Base-by-base conservation (phyloP, 2,113 vertebrate genomes). In the Kryptolebias marmoratus region DNA sequence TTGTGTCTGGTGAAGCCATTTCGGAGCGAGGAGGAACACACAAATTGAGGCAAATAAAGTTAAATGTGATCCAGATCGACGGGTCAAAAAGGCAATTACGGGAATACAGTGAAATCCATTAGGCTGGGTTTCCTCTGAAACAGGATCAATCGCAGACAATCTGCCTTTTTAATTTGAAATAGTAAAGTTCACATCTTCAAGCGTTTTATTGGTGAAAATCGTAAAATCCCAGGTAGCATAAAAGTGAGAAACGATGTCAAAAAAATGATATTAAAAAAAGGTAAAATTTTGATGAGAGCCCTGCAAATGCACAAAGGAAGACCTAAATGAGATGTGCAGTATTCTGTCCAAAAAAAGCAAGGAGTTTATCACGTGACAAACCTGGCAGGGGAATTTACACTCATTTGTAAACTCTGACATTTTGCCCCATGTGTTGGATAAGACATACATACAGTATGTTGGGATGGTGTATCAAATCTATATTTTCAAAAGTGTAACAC, bases 1-100 rank as follows among this genome's bases (percentile, higher is more conserved):
- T 27, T 58, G 72, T 71, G 73, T 89, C 87, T 91, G 92, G 58
- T 72, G 81, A 80, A 88, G 56, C 85, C 85, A 83, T 92, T 90
- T 83, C 71, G 63, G 58, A 53, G 16, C 5, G 12, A 77, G 75
- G 61, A 82, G 68, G 71, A 77, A 84, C 82, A 77, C 82, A 88
- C 85, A 83, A 77, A 88, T 69, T 72, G 70, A 80, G 66, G 70
- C 76, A 87, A 87, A 85, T 86, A 73, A 85, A 83, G 44, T 62
- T 76, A 77, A 71, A 87, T 79, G 55, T 72, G 80, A 87, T 80
- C 77, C 76, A 88, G 82, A 89, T 60, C 84, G 80, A 81, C 68
- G 65, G 57, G 75, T 75, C 67, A 58, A 65, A 48, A 69, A 73
- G 59, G 79, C 47, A 68, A 58, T 77, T 68, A 84, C 39, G 76